Percentiles rank a stretch among this genome's conserved stretches.
phyloP scores from a whole-genome alignment of 2,797 vertebrate genomes.

The Tiaroga cobitis region DNA sequence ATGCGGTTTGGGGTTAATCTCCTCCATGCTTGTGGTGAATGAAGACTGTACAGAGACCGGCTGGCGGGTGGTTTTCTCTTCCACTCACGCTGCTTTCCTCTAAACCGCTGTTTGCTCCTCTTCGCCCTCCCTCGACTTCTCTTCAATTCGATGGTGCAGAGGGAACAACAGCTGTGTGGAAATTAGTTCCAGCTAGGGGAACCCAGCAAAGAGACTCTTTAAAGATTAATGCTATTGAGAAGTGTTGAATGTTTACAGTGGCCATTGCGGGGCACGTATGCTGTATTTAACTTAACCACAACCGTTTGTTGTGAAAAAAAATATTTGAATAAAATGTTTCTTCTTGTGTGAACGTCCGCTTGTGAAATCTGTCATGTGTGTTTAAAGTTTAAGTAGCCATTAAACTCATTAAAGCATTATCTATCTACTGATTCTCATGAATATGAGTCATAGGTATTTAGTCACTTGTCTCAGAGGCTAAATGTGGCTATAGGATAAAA shows the following conservation, averaged over 20 bases:
- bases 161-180: conserved; percentile 50
- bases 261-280: background rate
- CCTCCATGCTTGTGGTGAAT: conserved; percentile 16
- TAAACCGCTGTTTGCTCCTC: conserved; percentile 26
- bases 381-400: conserved; percentile 1
- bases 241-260: conserved; percentile 8
- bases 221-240: conserved; percentile 54
- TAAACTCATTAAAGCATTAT: conserved; percentile 1
- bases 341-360: background rate
- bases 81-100: conserved; percentile 43
- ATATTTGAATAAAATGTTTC: conserved; percentile 16
- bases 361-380: conserved; percentile 3
- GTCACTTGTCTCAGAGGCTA: background rate
- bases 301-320: too few relatives aligned
- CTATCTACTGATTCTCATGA: background rate
- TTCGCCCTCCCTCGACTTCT: conserved; percentile 10
- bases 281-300: background rate
- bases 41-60: conserved; percentile 2
- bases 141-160: conserved; percentile 23
- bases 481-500: background rate
- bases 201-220: conserved; percentile 49
- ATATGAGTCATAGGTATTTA: background rate
- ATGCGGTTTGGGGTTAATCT: conserved; percentile 46
- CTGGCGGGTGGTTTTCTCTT: conserved; percentile 16
- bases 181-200: conserved; percentile 49